Evolutionary conservation across 2,113 vertebrate species (phyloP).

Genomic region (Lampris megalopsis): DNA sequence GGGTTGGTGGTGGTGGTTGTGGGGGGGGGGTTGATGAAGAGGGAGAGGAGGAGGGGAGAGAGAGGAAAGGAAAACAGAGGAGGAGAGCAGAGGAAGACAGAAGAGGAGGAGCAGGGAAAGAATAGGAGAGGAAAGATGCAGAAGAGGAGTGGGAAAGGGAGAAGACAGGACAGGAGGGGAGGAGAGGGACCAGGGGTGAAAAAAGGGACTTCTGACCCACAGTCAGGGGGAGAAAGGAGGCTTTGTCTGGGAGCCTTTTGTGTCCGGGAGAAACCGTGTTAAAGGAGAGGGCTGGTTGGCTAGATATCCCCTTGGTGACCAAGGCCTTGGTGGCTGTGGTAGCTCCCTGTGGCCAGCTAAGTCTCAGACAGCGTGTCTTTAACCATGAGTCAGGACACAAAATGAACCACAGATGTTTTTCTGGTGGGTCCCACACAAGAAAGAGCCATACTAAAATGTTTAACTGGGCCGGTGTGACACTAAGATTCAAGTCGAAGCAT

Average conservation of each 20-base stretch:
- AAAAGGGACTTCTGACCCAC: slow-evolving; percentile 98
- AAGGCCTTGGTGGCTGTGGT: slow-evolving; percentile 38
- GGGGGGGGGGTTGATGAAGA: slow-evolving; percentile 46
- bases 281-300: slow-evolving; percentile 86
- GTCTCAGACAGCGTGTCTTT: slow-evolving; percentile 57
- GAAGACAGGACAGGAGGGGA: slow-evolving; percentile 88
- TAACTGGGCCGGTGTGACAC: neutral
- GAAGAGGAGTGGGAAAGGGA: slow-evolving; percentile 70
- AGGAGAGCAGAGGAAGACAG: slow-evolving; percentile 56
- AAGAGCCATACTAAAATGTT: neutral
- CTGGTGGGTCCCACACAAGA: neutral
- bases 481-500: neutral
- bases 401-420: slow-evolving; percentile 57
- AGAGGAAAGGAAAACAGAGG: neutral
- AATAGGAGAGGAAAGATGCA: slow-evolving; percentile 43
- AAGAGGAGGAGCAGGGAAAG: slow-evolving; percentile 58
- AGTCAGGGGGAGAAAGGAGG: slow-evolving; percentile 91
- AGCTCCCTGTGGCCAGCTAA: slow-evolving; percentile 17
- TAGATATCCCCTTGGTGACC: slow-evolving; percentile 75
- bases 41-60: slow-evolving; percentile 56
- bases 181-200: slow-evolving; percentile 91
- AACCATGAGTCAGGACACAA: slow-evolving; percentile 17
- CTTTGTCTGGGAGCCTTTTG: slow-evolving; percentile 92
- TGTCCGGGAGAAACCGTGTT: slow-evolving; percentile 89
- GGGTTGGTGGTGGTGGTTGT: neutral